Conservation (phyloP, 2,113 vertebrate species). For the Hyla sarda region DNA sequence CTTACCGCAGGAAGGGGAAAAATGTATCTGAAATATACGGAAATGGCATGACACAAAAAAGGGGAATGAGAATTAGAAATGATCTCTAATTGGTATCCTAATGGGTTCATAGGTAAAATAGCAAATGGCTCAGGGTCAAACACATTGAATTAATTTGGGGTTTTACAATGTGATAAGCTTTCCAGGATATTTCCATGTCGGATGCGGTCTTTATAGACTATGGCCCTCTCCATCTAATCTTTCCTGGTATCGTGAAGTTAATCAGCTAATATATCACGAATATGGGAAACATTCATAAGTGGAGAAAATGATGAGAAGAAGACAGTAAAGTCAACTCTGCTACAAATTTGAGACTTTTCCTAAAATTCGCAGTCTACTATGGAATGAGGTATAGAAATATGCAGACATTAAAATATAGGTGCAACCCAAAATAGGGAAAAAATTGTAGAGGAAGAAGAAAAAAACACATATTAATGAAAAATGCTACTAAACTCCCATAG, state of each 20-base stretch:
- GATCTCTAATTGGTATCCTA: slow-evolving; percentile 7
- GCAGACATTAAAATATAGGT: no score
- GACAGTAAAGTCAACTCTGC: not conserved
- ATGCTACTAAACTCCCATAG: no score
- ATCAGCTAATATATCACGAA: slow-evolving; percentile 23
- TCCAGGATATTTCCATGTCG: slow-evolving; percentile 18
- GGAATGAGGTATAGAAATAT: no score
- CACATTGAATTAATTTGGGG: not conserved
- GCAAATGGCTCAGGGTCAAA: slow-evolving; percentile 23
- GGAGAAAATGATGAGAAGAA: not conserved
- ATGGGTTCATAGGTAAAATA: slow-evolving; percentile 32
- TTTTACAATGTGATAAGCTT: slow-evolving; percentile 19
- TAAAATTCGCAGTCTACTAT: not conserved
- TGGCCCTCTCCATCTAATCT: not conserved
- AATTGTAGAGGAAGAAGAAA: no score
- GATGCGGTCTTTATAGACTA: not conserved
- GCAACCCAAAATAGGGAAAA: no score
- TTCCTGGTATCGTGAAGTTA: not conserved
- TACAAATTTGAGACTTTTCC: not conserved
- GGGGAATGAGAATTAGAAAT: slow-evolving; percentile 22
- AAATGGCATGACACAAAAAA: slow-evolving; percentile 42
- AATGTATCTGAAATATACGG: slow-evolving; percentile 53
- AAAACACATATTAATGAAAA: no score
- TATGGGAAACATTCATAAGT: not conserved
- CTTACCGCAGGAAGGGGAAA: slow-evolving; percentile 58